Percentiles rank a stretch among this genome's conserved stretches.
Conservation (phyloP, 2,797 vertebrate genomes). For the Mareca strepera region DNA sequence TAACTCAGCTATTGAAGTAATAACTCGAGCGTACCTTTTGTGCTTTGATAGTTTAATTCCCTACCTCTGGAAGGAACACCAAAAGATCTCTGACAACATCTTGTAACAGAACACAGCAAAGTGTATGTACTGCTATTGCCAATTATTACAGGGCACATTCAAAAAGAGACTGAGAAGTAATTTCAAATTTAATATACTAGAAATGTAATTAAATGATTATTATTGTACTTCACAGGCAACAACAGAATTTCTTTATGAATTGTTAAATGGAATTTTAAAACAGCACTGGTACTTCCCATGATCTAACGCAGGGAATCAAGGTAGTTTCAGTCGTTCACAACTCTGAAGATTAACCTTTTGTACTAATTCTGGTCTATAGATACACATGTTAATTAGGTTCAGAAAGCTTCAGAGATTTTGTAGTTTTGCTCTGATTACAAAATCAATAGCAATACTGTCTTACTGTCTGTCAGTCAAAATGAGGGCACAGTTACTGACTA, state of each 20-base stretch:
- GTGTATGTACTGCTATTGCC: background rate
- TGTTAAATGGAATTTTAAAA: constrained; percentile 36
- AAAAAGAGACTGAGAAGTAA: background rate
- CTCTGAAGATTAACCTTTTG: constrained; percentile 16
- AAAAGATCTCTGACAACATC: background rate
- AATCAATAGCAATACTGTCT: constrained; percentile 29
- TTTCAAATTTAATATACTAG: constrained; percentile 36
- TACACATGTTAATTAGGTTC: constrained; percentile 6
- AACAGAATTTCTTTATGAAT: background rate
- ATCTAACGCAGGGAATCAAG: background rate
- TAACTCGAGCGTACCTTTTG: constrained; percentile 12
- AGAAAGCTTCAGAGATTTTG: background rate
- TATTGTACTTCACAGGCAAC: background rate
- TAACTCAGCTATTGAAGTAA: background rate
- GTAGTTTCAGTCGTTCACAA: background rate
- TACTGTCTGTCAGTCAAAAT: constrained; percentile 10
- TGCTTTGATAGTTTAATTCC: constrained; percentile 44
- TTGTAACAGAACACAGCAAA: background rate
- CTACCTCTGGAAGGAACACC: background rate
- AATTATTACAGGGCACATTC: constrained; percentile 21
- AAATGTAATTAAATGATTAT: constrained; percentile 47
- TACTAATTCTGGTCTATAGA: constrained; percentile 8
- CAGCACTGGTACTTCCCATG: background rate
- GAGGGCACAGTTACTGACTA: constrained; percentile 6
- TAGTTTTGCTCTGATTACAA: constrained; percentile 30